Base-by-base conservation (phyloP, 2,888 invertebrate species). In the Ophion ventricosus region DNA sequence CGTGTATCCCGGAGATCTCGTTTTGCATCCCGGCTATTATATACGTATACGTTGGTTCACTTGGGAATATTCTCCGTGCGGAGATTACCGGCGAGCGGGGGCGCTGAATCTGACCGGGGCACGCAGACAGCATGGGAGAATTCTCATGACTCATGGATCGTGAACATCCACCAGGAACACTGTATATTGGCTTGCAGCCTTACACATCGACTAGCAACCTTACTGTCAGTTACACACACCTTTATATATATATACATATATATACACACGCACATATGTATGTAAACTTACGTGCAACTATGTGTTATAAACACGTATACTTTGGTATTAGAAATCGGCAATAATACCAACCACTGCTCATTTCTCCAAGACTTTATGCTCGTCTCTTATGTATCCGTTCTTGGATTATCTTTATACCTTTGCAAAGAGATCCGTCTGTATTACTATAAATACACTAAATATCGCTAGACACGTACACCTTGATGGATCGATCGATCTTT, bases 41-140 rank as follows among this genome's bases (percentile, higher is more conserved):
- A 35, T 35, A 35, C 8, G 20, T 49, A 67, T 74, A 64, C 40
- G 66, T 29, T 23, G 43, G 59, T 14, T 23, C 25, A 59, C 77
- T 77, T 20, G 76, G 40, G 56, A 40, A 64, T 73, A 73, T 79
- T 40, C 70, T 79, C 77, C n/a, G 63, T 61, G 26, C 26, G 29
- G 49, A 74, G 78, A 84, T 84, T 81, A 63, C 29, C 59, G n/a
- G 72, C 78, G 78, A 78, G 78, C 77, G 78, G 78, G 78, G 78
- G 84, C 81, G 84, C 84, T 84, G 74, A 43, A 64, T 67, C 81
- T 66, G 74, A 77, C 54, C 73, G 75, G 26, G 49, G 69, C 67
- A 56, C 78, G 25, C 70, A 88, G 88, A 89, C 88, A 88, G 88
- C 89, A 90, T 90, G 90, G 88, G 89, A 75, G 74, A 90, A 90